phyloP scores from a whole-genome alignment of 2,797 vertebrate genomes.

The Myiotriccus ornatus region DNA sequence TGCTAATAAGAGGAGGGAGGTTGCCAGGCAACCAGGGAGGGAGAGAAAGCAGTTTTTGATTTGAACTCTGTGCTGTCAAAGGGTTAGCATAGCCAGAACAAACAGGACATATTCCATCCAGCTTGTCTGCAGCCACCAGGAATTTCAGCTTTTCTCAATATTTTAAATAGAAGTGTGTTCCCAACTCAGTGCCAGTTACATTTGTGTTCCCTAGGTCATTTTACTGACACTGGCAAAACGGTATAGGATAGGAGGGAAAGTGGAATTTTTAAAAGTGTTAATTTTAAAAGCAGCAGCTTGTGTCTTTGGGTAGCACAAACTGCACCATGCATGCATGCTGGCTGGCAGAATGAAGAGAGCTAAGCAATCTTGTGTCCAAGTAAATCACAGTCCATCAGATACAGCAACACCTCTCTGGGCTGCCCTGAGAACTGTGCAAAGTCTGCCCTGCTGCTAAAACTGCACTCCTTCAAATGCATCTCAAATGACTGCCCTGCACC shows the following conservation, averaged over 20 bases:
- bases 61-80: slow-evolving; percentile 64
- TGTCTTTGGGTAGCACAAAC: not conserved
- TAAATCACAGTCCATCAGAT: not conserved
- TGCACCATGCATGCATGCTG: not conserved
- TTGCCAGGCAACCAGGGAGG: slow-evolving; percentile 69
- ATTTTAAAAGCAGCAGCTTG: not conserved
- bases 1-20: slow-evolving; percentile 69
- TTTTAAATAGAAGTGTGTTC: not conserved
- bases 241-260: not conserved
- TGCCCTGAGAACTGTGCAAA: not conserved
- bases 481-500: not conserved
- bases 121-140: not conserved
- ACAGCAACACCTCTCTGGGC: not conserved
- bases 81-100: slow-evolving; percentile 63
- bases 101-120: slow-evolving; percentile 33
- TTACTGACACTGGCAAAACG: not conserved
- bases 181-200: not conserved
- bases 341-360: not conserved
- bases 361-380: not conserved
- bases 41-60: slow-evolving; percentile 64
- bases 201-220: not conserved
- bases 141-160: slow-evolving; percentile 9
- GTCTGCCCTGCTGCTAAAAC: not conserved
- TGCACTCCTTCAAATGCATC: not conserved
- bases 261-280: not conserved